Conservation (phyloP, 2,888 invertebrate genomes). For the Idaea aversata region DNA sequence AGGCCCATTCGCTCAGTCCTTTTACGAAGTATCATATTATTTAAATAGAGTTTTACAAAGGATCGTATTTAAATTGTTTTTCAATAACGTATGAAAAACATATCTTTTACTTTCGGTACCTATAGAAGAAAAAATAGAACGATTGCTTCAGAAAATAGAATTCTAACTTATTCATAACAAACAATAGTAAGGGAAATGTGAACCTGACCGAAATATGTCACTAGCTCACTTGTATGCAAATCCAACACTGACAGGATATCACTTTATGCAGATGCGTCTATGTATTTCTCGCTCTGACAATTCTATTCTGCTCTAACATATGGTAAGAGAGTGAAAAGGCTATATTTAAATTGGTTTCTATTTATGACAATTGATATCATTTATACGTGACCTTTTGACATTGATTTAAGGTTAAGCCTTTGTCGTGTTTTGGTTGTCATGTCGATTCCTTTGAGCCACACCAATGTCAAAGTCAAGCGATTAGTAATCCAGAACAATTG, state of each 20-base stretch:
- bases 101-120: background rate
- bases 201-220: constrained; percentile 45
- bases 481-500: background rate
- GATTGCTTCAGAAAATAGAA: background rate
- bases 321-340: constrained; percentile 16
- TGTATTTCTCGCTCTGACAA: constrained; percentile 33
- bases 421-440: constrained; percentile 32
- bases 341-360: constrained; percentile 29
- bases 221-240: constrained; percentile 45
- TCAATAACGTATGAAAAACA: background rate
- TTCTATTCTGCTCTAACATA: constrained; percentile 25
- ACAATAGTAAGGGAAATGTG: constrained; percentile 29
- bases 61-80: too few species aligned
- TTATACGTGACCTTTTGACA: constrained; percentile 41
- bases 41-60: too few species aligned
- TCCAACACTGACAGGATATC: constrained; percentile 16
- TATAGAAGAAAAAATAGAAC: background rate
- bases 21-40: too few species aligned
- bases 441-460: constrained; percentile 4
- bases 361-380: constrained; percentile 16
- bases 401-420: constrained; percentile 31
- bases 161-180: constrained; percentile 8
- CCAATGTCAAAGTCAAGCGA: background rate
- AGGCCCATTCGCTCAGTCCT: too few species aligned
- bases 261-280: constrained; percentile 35